Evolutionary conservation across 1,140 invertebrate genomes (phyloP).

Genomic region (Heliconius eleuchia): DNA sequence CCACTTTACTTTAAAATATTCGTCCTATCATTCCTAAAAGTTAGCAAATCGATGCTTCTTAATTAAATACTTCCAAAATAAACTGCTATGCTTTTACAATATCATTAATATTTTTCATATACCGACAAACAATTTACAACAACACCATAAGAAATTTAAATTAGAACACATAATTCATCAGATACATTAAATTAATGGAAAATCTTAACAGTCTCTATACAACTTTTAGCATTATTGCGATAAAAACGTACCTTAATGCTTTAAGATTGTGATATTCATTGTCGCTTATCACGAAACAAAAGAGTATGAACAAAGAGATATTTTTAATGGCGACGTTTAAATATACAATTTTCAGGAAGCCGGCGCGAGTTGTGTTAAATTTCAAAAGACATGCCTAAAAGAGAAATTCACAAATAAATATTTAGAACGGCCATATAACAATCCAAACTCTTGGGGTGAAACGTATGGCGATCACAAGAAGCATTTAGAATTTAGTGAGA

Average conservation of each 20-base stretch:
- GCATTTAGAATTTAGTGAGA: constrained; percentile 86
- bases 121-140: background rate
- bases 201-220: background rate
- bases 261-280: background rate
- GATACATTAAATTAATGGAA: constrained; percentile 11
- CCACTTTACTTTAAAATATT: background rate
- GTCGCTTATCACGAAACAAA: constrained; percentile 15
- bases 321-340: constrained; percentile 8
- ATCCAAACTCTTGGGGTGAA: constrained; percentile 86
- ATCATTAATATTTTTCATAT: background rate
- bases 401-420: constrained; percentile 87
- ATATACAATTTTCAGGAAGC: constrained; percentile 79
- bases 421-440: constrained; percentile 83
- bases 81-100: background rate
- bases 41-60: background rate
- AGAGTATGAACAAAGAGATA: background rate
- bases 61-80: background rate
- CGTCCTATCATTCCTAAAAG: background rate
- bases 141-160: background rate
- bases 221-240: background rate
- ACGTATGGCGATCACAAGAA: constrained; percentile 91
- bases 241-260: background rate
- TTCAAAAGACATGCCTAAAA: constrained; percentile 88
- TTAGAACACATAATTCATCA: background rate
- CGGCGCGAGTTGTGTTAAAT: constrained; percentile 92